A percentile compares a stretch with the other conserved stretches of the same genome.
phyloP scores from a whole-genome alignment of 2,113 vertebrate genomes.

The Perca schrenkii region DNA sequence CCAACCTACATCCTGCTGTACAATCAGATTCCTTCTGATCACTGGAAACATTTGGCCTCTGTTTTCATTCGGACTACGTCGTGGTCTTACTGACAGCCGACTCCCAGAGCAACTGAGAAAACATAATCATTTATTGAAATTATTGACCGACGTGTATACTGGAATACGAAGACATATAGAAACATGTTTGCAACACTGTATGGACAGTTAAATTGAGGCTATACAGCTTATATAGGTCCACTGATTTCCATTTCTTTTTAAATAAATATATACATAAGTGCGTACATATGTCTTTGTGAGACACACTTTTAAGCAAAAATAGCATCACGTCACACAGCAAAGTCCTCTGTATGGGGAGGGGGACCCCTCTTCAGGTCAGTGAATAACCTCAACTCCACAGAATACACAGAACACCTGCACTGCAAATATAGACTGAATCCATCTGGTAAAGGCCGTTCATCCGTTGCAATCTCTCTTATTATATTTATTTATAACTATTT shows the following conservation, averaged over 20 bases:
- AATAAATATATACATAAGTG: constrained; percentile 37
- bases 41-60: no score
- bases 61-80: not conserved
- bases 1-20: not conserved
- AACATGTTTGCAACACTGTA: constrained; percentile 35
- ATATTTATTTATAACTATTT: not conserved
- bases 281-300: constrained; percentile 18
- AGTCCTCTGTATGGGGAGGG: constrained; percentile 5
- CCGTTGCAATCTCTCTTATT: not conserved
- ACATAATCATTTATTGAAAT: constrained; percentile 65
- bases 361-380: not conserved
- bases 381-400: not conserved
- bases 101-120: constrained; percentile 76
- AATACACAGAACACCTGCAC: constrained; percentile 25
- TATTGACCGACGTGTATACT: constrained; percentile 22
- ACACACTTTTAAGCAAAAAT: constrained; percentile 35
- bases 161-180: constrained; percentile 43
- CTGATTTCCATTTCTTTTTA: constrained; percentile 2
- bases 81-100: constrained; percentile 34
- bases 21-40: not conserved
- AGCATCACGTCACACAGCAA: constrained; percentile 28
- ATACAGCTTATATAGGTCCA: not conserved
- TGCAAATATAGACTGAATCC: constrained; percentile 1
- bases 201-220: constrained; percentile 4
- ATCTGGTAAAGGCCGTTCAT: not conserved